phyloP scores from a whole-genome alignment of 1,140 invertebrate species.

The Diachasma alloeum region DNA sequence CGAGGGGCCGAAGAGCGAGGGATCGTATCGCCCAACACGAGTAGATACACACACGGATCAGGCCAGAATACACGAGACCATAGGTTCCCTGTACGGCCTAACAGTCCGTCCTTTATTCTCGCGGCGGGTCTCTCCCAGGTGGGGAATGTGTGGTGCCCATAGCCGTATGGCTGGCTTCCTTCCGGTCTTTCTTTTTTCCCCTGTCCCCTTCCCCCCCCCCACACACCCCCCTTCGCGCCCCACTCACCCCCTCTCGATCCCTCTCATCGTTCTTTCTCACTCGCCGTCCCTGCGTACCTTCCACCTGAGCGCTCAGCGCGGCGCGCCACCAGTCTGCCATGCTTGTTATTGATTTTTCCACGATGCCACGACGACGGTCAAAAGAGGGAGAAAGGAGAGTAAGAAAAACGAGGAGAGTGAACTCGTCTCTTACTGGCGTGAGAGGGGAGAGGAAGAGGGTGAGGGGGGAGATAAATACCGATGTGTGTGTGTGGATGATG shows the following conservation, averaged over 20 bases:
- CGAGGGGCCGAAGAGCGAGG: background rate
- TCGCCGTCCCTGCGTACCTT: background rate
- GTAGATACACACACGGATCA: background rate
- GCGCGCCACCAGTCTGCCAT: conserved; percentile 56
- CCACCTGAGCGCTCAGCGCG: conserved; percentile 48
- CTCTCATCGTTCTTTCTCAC: background rate
- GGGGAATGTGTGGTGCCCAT: background rate
- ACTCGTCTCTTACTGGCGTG: background rate
- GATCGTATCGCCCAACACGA: too few species aligned
- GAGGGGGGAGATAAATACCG: too few species aligned
- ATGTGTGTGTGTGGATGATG: too few species aligned
- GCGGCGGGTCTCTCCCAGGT: background rate
- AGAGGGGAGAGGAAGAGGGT: background rate
- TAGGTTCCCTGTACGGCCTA: background rate
- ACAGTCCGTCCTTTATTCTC: background rate
- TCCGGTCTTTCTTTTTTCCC: conserved; percentile 13
- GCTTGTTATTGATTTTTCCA: conserved; percentile 65
- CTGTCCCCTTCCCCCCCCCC: background rate
- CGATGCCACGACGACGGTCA: conserved; percentile 36
- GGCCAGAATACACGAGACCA: background rate
- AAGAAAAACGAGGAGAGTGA: background rate
- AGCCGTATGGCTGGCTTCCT: conserved; percentile 27
- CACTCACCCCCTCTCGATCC: too few species aligned
- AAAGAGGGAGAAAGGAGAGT: background rate
- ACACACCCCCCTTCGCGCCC: background rate